Base-by-base conservation (phyloP, 2,113 vertebrate species). In the Euleptes europaea region DNA sequence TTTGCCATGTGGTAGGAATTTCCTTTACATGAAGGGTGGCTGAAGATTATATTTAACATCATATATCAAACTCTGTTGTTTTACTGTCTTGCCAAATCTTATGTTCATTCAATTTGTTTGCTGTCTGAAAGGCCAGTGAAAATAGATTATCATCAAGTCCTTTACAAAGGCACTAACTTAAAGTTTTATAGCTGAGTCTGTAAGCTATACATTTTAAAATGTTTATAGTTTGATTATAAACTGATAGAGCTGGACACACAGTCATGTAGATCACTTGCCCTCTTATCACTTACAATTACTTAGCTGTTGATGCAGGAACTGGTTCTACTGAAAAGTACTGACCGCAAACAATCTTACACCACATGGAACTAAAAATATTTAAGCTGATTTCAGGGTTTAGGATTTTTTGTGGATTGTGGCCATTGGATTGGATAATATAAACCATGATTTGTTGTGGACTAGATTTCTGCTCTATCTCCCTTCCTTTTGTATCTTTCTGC, bases 1-100 rank as follows among this genome's bases (percentile, higher is more conserved):
- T 93, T 95, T 95, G 94, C 94, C 92, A 89, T 95, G 86, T 94
- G 91, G 92, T 84, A 94, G 86, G 91, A 93, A 93, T 96, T 96
- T 96, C 95, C 93, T 94, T 92, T 86, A 92, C 93, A 89, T 91
- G 92, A 91, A 94, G 86, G 83, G 90, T 95, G 91, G 94, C 90
- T 92, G 92, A 90, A 60, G 79, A 78, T 94, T 93, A 94, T 95
- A 94, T 93, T 93, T 95, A 95, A 92, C 91, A 92, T 84, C 78
- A 57, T 94, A 94, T 82, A 75, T 84, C 84, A 88, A 92, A 92
- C 85, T 89, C 80, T 91, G 92, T 70, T 94, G 84, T 91, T 95
- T 92, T 91, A 92, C 87, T 92, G 51, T 71, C 88, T 33, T 91
- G 88, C 94, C 85, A 95, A 91, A 89, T 71, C 12, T 84, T 23